phyloP scores from a whole-genome alignment of 2,113 vertebrate genomes.

The Podarcis raffonei region DNA sequence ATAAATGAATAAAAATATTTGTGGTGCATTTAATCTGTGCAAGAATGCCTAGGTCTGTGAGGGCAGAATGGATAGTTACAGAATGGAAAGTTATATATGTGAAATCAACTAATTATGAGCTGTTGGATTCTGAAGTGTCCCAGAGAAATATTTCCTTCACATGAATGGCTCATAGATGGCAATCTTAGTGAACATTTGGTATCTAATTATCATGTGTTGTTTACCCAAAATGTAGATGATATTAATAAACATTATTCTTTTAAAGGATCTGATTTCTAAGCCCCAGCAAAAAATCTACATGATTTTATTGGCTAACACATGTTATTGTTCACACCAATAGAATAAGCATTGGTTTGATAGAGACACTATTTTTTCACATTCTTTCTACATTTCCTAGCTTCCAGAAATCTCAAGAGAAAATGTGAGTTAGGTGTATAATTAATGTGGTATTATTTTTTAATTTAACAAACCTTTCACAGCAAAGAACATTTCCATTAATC shows the following conservation, averaged over 20 bases:
- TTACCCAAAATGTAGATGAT: slow-evolving; percentile 47
- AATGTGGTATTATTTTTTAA: slow-evolving; percentile 65
- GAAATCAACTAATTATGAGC: background rate
- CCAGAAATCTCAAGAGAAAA: slow-evolving; percentile 61
- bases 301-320: slow-evolving; percentile 43
- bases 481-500: slow-evolving; percentile 81
- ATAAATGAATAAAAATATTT: too few relatives aligned
- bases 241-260: slow-evolving; percentile 44
- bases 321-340: slow-evolving; percentile 61
- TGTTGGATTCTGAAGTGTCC: background rate
- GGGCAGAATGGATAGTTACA: background rate
- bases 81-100: background rate
- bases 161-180: background rate
- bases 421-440: slow-evolving; percentile 74
- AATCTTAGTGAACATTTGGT: slow-evolving; percentile 50
- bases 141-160: background rate
- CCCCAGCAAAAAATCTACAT: slow-evolving; percentile 56
- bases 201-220: slow-evolving; percentile 52
- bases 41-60: background rate
- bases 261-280: slow-evolving; percentile 61
- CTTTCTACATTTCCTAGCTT: slow-evolving; percentile 54
- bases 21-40: background rate
- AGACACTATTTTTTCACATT: slow-evolving; percentile 63
- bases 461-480: slow-evolving; percentile 63
- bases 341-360: slow-evolving; percentile 69